These are phyloP conservation scores for Dryas iulia DNA, from an alignment of 1,140 invertebrate genomes.

Conservation along the genomic window DNA sequence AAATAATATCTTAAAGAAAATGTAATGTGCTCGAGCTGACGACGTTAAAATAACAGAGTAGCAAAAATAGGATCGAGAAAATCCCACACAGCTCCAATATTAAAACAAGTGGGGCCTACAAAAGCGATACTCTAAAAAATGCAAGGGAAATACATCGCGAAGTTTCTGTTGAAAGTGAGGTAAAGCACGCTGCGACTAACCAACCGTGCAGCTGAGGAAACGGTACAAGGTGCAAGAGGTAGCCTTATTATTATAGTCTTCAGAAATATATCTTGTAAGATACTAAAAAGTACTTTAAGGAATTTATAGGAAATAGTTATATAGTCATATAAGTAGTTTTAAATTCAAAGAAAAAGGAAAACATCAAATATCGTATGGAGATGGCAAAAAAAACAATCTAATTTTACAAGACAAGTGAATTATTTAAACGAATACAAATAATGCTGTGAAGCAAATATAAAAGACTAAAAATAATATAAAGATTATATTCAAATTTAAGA, in stretches of 20 bases:
- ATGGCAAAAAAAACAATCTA: too few species aligned
- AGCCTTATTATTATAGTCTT: not conserved
- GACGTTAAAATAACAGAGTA: conserved; percentile 11
- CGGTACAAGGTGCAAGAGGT: conserved; percentile 33
- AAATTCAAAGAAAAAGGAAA: too few species aligned
- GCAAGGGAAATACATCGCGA: conserved; percentile 75
- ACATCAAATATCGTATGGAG: too few species aligned
- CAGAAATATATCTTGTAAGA: too few species aligned
- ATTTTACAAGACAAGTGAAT: too few species aligned
- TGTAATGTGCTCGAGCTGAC: not conserved
- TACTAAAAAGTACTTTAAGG: too few species aligned
- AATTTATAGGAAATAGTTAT: too few species aligned
- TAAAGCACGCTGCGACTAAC: conserved; percentile 77
- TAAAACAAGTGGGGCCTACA: conserved; percentile 72
- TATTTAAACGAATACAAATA: not conserved
- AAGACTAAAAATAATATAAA: too few species aligned
- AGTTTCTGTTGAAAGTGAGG: conserved; percentile 76
- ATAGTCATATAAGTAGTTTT: too few species aligned
- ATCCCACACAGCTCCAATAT: conserved; percentile 61
- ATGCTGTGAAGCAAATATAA: too few species aligned
- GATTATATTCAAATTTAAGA: too few species aligned
- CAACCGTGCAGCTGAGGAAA: conserved; percentile 68
- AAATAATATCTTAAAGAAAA: not conserved
- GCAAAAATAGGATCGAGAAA: conserved; percentile 49
- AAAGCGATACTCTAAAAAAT: conserved; percentile 78